Base-by-base conservation (phyloP, 2,888 invertebrate genomes). In the Troglohyphantes excavatus region DNA sequence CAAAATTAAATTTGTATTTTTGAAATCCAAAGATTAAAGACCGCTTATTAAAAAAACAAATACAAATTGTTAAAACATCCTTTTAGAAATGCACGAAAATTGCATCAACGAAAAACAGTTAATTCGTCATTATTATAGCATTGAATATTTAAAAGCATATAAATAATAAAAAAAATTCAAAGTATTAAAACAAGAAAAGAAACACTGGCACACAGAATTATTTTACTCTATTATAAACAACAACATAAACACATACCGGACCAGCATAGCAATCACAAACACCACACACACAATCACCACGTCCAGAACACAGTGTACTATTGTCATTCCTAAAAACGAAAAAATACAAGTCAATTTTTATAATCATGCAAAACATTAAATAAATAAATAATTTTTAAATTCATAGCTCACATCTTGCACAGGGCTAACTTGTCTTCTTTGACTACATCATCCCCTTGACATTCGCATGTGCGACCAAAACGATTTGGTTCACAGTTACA, bases 231-330 rank as follows among this genome's bases (percentile, higher is more conserved):
- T n/a, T n/a, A n/a, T n/a, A n/a, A n/a, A n/a, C n/a, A n/a, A n/a
- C n/a, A n/a, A n/a, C n/a, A n/a, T n/a, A n/a, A n/a, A n/a, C 65
- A 85, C 81, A 73, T 93, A 90, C 90, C 5, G 85, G 85, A 33
- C 85, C 90, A 19, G 81, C 72, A 81, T 90, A 88, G n/a, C 98
- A 98, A 92, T 95, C 95, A 94, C 99, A 99, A 92, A 95, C 95
- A 6, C 98, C 98, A 93, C 99, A 99, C 63, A 96, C 95, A 93
- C 99, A 99, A 85, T 95, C 95, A 1, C 99, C 99, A 93, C 97
- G 95, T 0, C 96, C 97, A 79, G 96, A 96, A 94, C 98, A 98
- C 2, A 95, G 92, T 92, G 95, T 67, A 21, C 79, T 81, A 29
- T 84, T 75, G 21, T 90, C 83, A 63, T 85, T 39, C 75, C 90